Evolutionary conservation across 2,113 vertebrate species (phyloP).

Genomic region (Cynoglossus semilaevis): DNA sequence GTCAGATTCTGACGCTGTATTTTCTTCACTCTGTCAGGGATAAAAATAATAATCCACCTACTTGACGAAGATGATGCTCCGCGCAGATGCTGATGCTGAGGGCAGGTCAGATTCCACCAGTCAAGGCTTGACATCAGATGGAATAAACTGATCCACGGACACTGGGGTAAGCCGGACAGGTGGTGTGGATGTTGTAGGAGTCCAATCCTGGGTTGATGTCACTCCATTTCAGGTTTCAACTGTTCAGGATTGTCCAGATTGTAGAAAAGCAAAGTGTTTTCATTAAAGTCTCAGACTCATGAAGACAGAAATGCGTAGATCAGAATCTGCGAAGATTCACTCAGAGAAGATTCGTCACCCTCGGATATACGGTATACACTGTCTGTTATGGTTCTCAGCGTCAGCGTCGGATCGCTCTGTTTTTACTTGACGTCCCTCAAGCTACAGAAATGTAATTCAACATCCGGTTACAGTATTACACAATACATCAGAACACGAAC

Average conservation of each 20-base stretch:
- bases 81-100: slow-evolving; percentile 43
- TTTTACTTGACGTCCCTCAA: slow-evolving; percentile 25
- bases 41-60: slow-evolving; percentile 16
- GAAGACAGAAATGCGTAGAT: not conserved
- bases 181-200: not conserved
- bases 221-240: slow-evolving; percentile 30
- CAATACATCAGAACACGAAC: slow-evolving; percentile 18
- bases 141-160: not conserved
- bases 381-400: not conserved
- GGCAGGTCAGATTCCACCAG: slow-evolving; percentile 22
- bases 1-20: not conserved
- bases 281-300: not conserved
- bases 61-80: slow-evolving; percentile 43
- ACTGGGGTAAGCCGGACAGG: slow-evolving; percentile 3
- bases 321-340: too few species aligned
- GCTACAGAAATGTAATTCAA: accelerated
- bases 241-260: not conserved
- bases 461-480: slow-evolving; percentile 1
- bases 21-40: not conserved
- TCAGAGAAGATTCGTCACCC: too few species aligned
- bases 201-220: slow-evolving; percentile 19
- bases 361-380: not conserved
- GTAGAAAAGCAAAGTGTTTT: not conserved
- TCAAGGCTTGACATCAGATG: slow-evolving; percentile 52
- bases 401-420: not conserved